These are phyloP conservation scores for Rousettus leschenaultii DNA, from an alignment of 2,113 vertebrate species.

Conservation along the genomic window DNA sequence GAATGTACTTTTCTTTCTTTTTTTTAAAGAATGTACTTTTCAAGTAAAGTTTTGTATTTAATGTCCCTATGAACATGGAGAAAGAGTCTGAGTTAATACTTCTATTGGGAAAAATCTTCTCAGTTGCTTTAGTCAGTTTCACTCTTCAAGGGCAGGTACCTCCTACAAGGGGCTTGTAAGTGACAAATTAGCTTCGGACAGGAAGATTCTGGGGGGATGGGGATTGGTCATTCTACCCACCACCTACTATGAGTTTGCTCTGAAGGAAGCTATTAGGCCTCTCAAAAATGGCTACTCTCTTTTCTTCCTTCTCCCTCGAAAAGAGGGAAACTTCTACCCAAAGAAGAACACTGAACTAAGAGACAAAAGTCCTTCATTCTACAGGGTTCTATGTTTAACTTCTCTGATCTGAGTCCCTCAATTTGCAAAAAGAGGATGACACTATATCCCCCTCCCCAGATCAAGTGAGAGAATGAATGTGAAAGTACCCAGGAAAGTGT, in stretches of 20 bases:
- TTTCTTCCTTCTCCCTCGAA: constrained; percentile 22
- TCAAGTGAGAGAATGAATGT: not conserved
- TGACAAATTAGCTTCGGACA: not conserved
- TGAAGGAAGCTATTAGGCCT: constrained; percentile 6
- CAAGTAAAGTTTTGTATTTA: not conserved
- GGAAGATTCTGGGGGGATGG: not conserved
- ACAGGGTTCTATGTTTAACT: not conserved
- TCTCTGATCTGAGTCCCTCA: not conserved
- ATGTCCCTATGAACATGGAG: not conserved
- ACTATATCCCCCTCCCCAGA: not conserved
- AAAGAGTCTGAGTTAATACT: not conserved
- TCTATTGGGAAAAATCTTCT: not conserved
- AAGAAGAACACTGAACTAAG: not conserved
- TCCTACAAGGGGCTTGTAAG: constrained; percentile 13
- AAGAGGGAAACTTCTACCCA: constrained; percentile 16
- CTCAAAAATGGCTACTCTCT: constrained; percentile 10
- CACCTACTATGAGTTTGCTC: not conserved
- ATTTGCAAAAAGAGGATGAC: not conserved
- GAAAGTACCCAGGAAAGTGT: not conserved
- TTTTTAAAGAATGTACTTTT: not conserved
- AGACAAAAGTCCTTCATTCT: not conserved
- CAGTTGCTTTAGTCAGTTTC: not conserved
- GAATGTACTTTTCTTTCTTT: not conserved
- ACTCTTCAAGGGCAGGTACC: not conserved
- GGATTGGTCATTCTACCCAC: not conserved